Evolutionary conservation across 1,140 invertebrate species (phyloP).

Genomic region (Gonioctena quinquepunctata): DNA sequence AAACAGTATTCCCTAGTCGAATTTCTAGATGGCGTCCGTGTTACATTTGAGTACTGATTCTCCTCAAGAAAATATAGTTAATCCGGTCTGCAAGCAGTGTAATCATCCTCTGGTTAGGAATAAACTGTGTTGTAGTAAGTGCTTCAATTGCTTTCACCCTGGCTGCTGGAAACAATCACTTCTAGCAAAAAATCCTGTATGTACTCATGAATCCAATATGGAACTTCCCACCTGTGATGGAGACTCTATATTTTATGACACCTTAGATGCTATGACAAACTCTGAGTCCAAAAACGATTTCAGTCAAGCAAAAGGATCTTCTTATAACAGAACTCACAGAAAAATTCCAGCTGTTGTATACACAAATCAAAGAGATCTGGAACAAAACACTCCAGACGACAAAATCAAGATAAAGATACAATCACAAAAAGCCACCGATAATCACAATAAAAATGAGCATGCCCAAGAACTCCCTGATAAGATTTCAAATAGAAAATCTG

Average conservation of each 20-base stretch:
- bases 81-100: no score
- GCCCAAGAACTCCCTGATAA: not conserved
- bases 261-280: not conserved
- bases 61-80: no score
- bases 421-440: not conserved
- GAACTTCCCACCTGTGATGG: no score
- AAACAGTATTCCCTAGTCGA: no score
- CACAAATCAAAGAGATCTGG: not conserved
- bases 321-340: not conserved
- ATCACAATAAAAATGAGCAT: not conserved
- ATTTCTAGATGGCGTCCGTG: no score
- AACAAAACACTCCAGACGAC: not conserved
- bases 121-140: not conserved
- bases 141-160: not conserved
- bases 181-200: not conserved
- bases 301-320: not conserved
- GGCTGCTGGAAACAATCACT: not conserved
- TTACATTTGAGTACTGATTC: no score
- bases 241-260: not conserved
- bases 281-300: not conserved
- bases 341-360: not conserved
- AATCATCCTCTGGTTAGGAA: not conserved
- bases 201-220: not conserved
- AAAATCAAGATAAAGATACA: not conserved
- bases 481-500: not conserved